Conservation (phyloP, 2,113 vertebrate species). For the Anas platyrhynchos region DNA sequence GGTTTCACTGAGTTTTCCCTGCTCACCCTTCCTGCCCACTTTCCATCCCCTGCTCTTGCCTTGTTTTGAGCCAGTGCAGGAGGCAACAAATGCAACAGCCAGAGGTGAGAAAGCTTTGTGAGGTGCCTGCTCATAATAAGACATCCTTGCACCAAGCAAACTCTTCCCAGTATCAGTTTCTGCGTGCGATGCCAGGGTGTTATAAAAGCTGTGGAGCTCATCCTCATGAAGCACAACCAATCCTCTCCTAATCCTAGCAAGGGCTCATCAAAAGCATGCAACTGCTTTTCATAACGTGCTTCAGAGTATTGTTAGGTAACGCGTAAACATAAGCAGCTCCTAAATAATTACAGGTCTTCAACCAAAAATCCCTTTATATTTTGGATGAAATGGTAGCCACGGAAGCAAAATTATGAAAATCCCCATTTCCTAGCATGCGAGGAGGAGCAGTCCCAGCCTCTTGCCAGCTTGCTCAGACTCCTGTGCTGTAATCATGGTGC, state of each 20-base stretch:
- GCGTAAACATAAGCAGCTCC: neutral
- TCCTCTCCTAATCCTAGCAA: neutral
- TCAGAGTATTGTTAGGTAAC: neutral
- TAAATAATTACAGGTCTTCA: neutral
- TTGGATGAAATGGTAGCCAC: neutral
- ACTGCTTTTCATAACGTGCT: neutral
- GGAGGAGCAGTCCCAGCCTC: neutral
- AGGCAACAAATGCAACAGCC: neutral
- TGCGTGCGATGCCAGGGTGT: neutral
- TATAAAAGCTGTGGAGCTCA: neutral
- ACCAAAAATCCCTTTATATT: neutral
- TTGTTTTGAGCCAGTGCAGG: neutral
- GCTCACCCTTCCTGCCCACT: neutral
- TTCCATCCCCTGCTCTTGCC: neutral
- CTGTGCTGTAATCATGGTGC: conserved; percentile 4
- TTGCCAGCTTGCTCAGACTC: neutral
- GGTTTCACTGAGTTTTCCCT: neutral
- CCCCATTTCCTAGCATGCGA: neutral
- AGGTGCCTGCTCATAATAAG: neutral
- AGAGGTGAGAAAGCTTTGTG: neutral
- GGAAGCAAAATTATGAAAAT: neutral
- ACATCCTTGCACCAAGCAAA: neutral
- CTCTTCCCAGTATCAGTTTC: neutral
- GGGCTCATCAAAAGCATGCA: neutral
- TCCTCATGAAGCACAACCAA: neutral